These are phyloP conservation scores for Pseudomugil tenellus DNA, from an alignment of 2,797 vertebrate species.

Conservation along the genomic window DNA sequence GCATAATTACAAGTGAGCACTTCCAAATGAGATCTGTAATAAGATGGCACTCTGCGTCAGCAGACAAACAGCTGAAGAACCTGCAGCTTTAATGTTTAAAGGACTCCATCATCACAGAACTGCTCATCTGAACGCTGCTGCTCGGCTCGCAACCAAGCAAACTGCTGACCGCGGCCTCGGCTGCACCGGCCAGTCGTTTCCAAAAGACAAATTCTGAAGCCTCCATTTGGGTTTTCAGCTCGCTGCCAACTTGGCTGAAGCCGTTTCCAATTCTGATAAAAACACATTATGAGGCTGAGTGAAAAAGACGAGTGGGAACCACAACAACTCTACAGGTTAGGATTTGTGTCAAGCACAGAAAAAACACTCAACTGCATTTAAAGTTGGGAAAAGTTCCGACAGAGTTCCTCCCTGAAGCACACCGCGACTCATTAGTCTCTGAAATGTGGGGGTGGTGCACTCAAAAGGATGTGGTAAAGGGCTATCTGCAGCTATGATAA, in stretches of 20 bases:
- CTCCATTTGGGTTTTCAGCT: slow-evolving; percentile 17
- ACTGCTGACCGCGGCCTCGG: slow-evolving; percentile 11
- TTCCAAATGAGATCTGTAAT: slow-evolving; percentile 62
- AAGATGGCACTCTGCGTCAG: slow-evolving; percentile 32
- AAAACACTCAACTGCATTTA: neutral
- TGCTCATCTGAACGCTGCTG: slow-evolving; percentile 15
- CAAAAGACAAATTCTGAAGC: slow-evolving; percentile 24
- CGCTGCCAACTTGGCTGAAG: slow-evolving; percentile 19
- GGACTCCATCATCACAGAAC: neutral
- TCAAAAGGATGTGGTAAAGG: slow-evolving; percentile 24
- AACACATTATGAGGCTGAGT: slow-evolving; percentile 5
- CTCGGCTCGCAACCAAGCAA: slow-evolving; percentile 19
- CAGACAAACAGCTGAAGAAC: neutral
- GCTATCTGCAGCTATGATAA: slow-evolving; percentile 11
- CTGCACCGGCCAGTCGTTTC: slow-evolving; percentile 12
- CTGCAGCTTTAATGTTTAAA: neutral
- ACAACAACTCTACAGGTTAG: neutral
- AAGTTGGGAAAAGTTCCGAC: neutral
- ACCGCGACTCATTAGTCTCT: slow-evolving; percentile 8
- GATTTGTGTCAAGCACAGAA: neutral
- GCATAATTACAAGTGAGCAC: slow-evolving; percentile 63
- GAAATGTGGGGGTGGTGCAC: slow-evolving; percentile 13
- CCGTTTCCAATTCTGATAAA: slow-evolving; percentile 16
- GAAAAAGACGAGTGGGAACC: neutral
- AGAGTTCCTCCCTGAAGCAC: slow-evolving; percentile 12